Conservation (phyloP, 1,140 invertebrate genomes). For the Eupristina koningsbergeri region DNA sequence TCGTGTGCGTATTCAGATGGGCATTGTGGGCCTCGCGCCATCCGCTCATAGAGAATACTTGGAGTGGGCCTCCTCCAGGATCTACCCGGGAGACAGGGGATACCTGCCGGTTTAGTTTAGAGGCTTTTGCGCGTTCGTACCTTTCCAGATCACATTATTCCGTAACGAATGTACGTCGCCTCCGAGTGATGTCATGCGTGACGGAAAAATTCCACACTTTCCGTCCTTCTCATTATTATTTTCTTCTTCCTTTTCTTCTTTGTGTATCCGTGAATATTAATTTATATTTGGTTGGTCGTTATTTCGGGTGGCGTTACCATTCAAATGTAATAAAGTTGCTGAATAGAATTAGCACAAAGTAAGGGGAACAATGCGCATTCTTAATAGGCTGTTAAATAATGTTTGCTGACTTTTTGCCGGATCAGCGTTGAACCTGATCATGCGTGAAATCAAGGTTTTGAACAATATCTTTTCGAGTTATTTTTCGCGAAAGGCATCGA, state of each 20-base stretch:
- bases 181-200: slow-evolving; percentile 11
- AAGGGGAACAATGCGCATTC: too few species aligned
- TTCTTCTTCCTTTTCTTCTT: not conserved
- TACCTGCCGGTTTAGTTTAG: not conserved
- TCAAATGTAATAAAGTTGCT: not conserved
- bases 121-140: not conserved
- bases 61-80: not conserved
- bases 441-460: too few species aligned
- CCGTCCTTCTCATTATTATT: too few species aligned
- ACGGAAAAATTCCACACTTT: too few species aligned
- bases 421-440: too few species aligned
- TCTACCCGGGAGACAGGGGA: not conserved
- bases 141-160: slow-evolving; percentile 13
- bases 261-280: slow-evolving; percentile 5
- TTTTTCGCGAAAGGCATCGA: not conserved
- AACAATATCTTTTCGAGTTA: too few species aligned
- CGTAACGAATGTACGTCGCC: slow-evolving; percentile 21
- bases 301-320: not conserved
- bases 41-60: slow-evolving; percentile 32
- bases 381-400: too few species aligned
- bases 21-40: slow-evolving; percentile 9
- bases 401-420: too few species aligned
- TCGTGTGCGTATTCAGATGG: slow-evolving; percentile 35
- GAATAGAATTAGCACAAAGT: not conserved
- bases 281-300: not conserved